Evolutionary conservation across 2,113 vertebrate genomes (phyloP), one percentile per base, ranked within the genome.

Genomic region (Solea senegalensis): DNA sequence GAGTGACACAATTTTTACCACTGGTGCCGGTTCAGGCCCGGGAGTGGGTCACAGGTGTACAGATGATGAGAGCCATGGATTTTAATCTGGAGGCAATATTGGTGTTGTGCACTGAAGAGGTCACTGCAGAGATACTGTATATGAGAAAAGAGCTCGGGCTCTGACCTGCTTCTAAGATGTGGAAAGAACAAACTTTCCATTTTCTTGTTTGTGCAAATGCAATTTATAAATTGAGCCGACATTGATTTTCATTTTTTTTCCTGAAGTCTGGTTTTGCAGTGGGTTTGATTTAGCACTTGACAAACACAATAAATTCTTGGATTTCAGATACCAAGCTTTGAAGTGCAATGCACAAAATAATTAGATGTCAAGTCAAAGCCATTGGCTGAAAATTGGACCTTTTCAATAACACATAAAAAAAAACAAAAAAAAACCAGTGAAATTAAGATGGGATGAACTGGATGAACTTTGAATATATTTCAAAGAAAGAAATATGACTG

Each of bases 31-130:
- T 64, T 54, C 3, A 9, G 27, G 50, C 45, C 54, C 69, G 46
- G 72, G 77, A 88, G 86, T 74, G 28, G 70, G 88, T 81, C 62
- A 64, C 91, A 90, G 89, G 88, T 92, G 88, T 86, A 81, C 69
- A 21, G 58, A 63, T 48, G 80, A 87, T 78, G 54, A 74, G 73
- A 83, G 54, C 67, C 78, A 73, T 78, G 81, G 84, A 89, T 90
- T 84, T 88, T 84, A 81, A 88, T 92, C 85, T 88, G 39, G 63
- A 81, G 51, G 79, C 77, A 82, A 84, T 89, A 82, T 81, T 62
- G 71, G 53, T 13, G 41, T 54, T 63, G 74, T 72, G 58, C 46
- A 15, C 51, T 55, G 15, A 75, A 78, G 78, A 82, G 76, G 80
- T 86, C 82, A 81, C 74, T 65, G 9, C 12, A 46, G 45, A 34